Evolutionary conservation across 2,797 vertebrate species (phyloP), one percentile per base, ranked within the genome.

Genomic region (Scomberomorus guttatus): DNA sequence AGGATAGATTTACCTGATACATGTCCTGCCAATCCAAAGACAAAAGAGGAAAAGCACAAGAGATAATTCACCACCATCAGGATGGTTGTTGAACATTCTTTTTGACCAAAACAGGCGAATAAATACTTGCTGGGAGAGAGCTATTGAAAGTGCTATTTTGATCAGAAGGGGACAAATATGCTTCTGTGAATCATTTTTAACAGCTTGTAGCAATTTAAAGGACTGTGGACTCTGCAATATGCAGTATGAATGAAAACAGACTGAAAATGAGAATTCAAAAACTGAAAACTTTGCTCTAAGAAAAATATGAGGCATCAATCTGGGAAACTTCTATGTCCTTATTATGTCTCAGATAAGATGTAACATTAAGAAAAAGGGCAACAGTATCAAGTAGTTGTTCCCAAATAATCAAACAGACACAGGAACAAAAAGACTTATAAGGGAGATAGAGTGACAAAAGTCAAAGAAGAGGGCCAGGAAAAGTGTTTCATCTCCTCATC

Each of bases 1-100:
- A 32, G 64, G 51, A 77, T 83, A 89, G 80, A 95, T 96, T 98
- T 99, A 98, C 97, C 97, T 98, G 95, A 94, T 97, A 95, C 94
- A 98, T 96, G 96, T 98, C 97, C 98, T 99, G 96, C 94, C 93
- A 98, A 96, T 95, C 95, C 96, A 96, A 88, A 96, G 96, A 97
- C 90, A 97, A 94, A 96, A 92, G 84, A 94, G 91, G 96, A 96
- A 97, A 94, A 98, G 95, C 95, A 98, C 94, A 97, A 96, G 95
- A 97, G 88, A 97, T 93, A 97, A 97, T 83, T 89, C 96, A 94
- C 96, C 92, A 90, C 94, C 91, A 92, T 97, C 95, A 97, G 93
- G 94, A 95, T 65, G 91, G 88, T 77, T 87, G 27, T 62, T 79
- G 5, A 84, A 87, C 56, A 89, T 69, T 20, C 2, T 68, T 80